A percentile compares a stretch with the other conserved stretches of the same genome.
These are phyloP conservation scores for Gymnoscelis rufifasciata DNA, from an alignment of 2,888 invertebrate genomes.

Conservation along the genomic window DNA sequence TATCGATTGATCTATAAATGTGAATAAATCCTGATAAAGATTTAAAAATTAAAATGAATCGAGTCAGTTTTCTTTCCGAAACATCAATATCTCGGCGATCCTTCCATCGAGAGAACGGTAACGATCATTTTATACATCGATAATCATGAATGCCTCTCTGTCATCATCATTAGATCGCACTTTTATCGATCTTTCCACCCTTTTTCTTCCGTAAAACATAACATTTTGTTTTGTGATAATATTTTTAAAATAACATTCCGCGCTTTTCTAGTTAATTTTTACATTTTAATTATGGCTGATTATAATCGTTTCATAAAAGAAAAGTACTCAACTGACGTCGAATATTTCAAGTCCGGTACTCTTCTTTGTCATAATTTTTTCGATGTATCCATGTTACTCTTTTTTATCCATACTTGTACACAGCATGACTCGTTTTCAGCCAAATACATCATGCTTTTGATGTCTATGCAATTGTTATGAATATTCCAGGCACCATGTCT, in stretches of 20 bases:
- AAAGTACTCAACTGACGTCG: conserved; percentile 46
- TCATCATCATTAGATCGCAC: conserved; percentile 77
- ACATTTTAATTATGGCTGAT: conserved; percentile 50
- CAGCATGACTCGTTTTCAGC: conserved; percentile 71
- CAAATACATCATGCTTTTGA: conserved; percentile 76
- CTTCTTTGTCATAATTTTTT: conserved; percentile 56
- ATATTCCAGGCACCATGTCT: conserved; percentile 42
- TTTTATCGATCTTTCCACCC: conserved; percentile 64
- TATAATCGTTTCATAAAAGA: conserved; percentile 49
- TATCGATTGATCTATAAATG: conserved; percentile 73
- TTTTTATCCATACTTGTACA: conserved; percentile 37
- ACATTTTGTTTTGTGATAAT: conserved; percentile 51
- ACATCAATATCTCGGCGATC: conserved; percentile 67
- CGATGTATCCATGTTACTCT: conserved; percentile 39
- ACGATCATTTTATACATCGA: conserved; percentile 71
- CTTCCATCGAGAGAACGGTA: conserved; percentile 76
- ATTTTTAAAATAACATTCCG: conserved; percentile 46
- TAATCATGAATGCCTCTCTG: conserved; percentile 77
- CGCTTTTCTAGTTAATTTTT: conserved; percentile 62
- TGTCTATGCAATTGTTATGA: conserved; percentile 61
- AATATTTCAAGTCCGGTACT: conserved; percentile 46
- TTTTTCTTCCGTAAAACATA: conserved; percentile 59
- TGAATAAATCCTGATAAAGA: conserved; percentile 73
- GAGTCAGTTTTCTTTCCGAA: conserved; percentile 63
- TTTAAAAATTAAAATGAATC: conserved; percentile 58